Percentiles rank a stretch among this genome's conserved stretches.
These are phyloP conservation scores for Buathra laborator DNA, from an alignment of 2,888 invertebrate species.

Conservation along the genomic window DNA sequence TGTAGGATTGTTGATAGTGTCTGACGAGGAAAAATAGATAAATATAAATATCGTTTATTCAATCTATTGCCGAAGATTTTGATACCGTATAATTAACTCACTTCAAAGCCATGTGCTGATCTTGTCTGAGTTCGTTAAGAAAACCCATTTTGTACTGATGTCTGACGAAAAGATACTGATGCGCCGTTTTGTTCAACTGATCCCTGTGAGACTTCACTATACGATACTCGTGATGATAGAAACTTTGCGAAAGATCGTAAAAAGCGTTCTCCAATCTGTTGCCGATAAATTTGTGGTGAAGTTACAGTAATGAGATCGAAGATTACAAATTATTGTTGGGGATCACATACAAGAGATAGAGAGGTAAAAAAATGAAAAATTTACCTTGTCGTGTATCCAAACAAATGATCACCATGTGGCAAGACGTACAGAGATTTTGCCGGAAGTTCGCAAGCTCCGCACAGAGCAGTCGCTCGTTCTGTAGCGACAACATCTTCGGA, in stretches of 20 bases:
- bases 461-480: slow-evolving; percentile 96
- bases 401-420: slow-evolving; percentile 95
- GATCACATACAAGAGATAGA: slow-evolving; percentile 16
- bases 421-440: slow-evolving; percentile 97
- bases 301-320: not conserved
- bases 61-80: slow-evolving; percentile 1
- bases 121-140: slow-evolving; percentile 97
- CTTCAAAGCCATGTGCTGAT: slow-evolving; percentile 94
- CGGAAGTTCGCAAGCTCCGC: slow-evolving; percentile 96
- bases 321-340: not conserved
- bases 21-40: slow-evolving; percentile 83
- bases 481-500: slow-evolving; percentile 94
- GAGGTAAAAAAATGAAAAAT: slow-evolving; percentile 15
- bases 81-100: slow-evolving; percentile 79
- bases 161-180: slow-evolving; percentile 96
- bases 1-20: slow-evolving; percentile 95
- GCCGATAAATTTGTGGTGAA: slow-evolving; percentile 22
- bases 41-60: not conserved
- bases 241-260: slow-evolving; percentile 96
- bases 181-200: slow-evolving; percentile 95
- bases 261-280: slow-evolving; percentile 95
- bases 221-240: slow-evolving; percentile 96
- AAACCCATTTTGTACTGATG: slow-evolving; percentile 99
- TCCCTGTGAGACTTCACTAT: slow-evolving; percentile 95
- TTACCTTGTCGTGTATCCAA: slow-evolving; percentile 88